These are phyloP conservation scores for Bergia puertoricense DNA, from an alignment of 92 coral and sea anemone genomes.

Conservation along the genomic window DNA sequence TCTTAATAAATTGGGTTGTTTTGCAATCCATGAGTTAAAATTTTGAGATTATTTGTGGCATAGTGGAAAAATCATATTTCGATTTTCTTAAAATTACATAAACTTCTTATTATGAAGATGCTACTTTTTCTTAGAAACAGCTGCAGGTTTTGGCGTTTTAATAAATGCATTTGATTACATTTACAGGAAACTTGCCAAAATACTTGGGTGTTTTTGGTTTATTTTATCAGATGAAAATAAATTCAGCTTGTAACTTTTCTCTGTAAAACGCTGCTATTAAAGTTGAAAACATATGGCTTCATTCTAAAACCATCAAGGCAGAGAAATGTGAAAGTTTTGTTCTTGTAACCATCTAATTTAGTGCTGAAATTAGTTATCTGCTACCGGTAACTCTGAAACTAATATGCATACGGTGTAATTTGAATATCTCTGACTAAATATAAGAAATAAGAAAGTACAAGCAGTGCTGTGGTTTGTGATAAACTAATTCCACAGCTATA, in stretches of 20 bases:
- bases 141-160: slow-evolving; percentile 6
- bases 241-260: background rate
- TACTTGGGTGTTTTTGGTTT: background rate
- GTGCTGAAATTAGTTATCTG: background rate
- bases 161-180: slow-evolving; percentile 20
- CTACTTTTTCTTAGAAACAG: slow-evolving; percentile 5
- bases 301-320: background rate
- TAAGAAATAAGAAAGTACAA: background rate
- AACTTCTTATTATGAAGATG: background rate
- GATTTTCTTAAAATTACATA: background rate
- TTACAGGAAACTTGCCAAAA: slow-evolving; percentile 1
- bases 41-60: background rate
- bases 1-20: slow-evolving; percentile 7
- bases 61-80: background rate
- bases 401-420: background rate
- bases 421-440: slow-evolving; percentile 13
- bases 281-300: background rate
- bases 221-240: too few species aligned
- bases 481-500: background rate
- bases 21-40: background rate
- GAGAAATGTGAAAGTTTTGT: background rate
- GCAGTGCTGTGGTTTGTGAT: background rate
- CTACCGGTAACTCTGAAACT: background rate
- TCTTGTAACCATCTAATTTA: background rate
- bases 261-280: background rate